phyloP scores from a whole-genome alignment of 2,113 vertebrate genomes.

The Antigone vipio region DNA sequence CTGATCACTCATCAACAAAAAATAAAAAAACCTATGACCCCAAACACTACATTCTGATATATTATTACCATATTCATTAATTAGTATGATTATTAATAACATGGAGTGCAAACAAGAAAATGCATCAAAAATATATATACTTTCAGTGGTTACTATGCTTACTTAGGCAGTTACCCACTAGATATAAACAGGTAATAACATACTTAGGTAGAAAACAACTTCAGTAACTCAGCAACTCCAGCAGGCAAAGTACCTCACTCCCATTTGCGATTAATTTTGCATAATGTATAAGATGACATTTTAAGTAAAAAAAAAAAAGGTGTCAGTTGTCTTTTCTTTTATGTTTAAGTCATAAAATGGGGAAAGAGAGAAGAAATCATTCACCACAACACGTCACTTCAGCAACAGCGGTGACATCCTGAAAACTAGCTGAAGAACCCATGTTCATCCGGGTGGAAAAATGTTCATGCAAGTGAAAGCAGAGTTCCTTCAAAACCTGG shows the following conservation, averaged over 20 bases:
- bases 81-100: background rate
- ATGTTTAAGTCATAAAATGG: background rate
- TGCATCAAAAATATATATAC: accelerated
- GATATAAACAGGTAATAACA: background rate
- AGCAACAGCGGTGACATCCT: background rate
- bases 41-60: background rate
- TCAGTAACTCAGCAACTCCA: background rate
- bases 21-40: background rate
- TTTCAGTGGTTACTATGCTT: background rate
- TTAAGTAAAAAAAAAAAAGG: background rate
- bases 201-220: background rate
- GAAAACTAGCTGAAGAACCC: background rate
- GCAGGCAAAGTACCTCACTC: accelerated
- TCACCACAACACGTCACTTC: background rate
- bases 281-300: background rate
- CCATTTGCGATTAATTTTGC: background rate
- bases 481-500: background rate
- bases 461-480: accelerated
- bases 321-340: background rate
- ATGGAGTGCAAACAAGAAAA: background rate
- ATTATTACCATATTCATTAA: background rate
- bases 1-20: accelerated
- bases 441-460: background rate
- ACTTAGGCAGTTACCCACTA: background rate
- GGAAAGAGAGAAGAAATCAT: background rate